Conservation (phyloP, 2,113 vertebrate genomes). For the Ptilonorhynchus violaceus region DNA sequence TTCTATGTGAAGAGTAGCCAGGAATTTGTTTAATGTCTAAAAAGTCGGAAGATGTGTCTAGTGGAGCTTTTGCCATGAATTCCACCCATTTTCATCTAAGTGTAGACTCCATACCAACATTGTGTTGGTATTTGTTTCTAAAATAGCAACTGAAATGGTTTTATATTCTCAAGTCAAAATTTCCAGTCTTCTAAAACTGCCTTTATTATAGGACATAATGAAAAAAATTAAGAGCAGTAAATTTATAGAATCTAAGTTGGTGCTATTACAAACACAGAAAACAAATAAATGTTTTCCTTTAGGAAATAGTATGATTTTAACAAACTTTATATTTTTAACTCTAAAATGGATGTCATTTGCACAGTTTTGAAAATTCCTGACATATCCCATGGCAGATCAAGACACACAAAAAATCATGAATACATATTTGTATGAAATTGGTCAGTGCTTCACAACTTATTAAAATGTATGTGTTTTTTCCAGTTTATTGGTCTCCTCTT, state of each 20-base stretch:
- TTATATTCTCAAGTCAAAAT: neutral
- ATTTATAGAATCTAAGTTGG: neutral
- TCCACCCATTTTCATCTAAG: neutral
- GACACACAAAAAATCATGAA: neutral
- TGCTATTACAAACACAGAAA: neutral
- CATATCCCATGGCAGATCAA: neutral
- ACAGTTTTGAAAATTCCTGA: neutral
- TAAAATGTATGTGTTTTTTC: neutral
- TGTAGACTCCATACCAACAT: neutral
- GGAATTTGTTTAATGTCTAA: neutral
- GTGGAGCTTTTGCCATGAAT: neutral
- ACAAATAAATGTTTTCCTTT: neutral
- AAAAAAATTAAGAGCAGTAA: neutral
- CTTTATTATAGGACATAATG: neutral
- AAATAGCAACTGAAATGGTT: neutral
- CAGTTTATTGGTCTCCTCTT: neutral
- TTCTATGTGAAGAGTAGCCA: neutral
- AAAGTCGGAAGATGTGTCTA: neutral
- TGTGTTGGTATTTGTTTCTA: neutral
- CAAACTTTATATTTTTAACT: neutral
- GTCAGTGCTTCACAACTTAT: neutral
- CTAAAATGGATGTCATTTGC: neutral
- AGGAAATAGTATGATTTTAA: neutral
- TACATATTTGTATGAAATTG: neutral
- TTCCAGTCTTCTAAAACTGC: neutral